Evolutionary conservation across 30 jellyfish, hydroid and myxozoan species (phyloP).

Genomic region (Rhopilema esculentum): DNA sequence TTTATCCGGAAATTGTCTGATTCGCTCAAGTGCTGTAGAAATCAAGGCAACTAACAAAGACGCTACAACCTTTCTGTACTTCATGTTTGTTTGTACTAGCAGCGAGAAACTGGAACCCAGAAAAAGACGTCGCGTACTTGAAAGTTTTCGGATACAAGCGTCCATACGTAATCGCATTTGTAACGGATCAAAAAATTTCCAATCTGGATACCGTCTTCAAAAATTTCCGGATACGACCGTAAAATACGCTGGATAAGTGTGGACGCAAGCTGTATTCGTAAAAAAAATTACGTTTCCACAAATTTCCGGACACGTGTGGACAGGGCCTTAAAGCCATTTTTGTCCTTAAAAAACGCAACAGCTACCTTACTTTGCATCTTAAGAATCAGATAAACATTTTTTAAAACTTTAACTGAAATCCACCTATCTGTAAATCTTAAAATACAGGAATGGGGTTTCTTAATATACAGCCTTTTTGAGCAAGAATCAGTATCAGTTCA

Average conservation of each 20-base stretch:
- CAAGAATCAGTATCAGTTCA: too few species aligned
- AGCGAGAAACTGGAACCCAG: neutral
- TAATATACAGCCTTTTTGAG: too few species aligned
- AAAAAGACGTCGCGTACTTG: neutral
- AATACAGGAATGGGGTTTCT: too few species aligned
- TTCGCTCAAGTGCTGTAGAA: neutral
- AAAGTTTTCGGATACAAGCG: neutral
- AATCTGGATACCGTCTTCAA: neutral
- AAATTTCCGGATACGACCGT: neutral
- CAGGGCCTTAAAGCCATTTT: conserved; percentile 8
- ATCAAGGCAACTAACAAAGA: neutral
- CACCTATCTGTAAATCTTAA: too few species aligned
- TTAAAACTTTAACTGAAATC: too few species aligned
- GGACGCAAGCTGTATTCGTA: conserved; percentile 11
- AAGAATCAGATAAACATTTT: too few species aligned
- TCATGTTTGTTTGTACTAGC: neutral
- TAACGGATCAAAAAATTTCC: neutral
- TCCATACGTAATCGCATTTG: neutral
- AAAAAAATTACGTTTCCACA: conserved; percentile 15
- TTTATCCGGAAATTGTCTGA: neutral
- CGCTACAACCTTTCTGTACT: neutral
- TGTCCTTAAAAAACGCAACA: too few species aligned
- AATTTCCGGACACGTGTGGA: conserved; percentile 18
- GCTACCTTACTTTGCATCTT: too few species aligned
- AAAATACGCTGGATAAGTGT: conserved; percentile 13